Conservation (phyloP, 2,797 vertebrate species). For the Tokudaia tokunoshimensis region DNA sequence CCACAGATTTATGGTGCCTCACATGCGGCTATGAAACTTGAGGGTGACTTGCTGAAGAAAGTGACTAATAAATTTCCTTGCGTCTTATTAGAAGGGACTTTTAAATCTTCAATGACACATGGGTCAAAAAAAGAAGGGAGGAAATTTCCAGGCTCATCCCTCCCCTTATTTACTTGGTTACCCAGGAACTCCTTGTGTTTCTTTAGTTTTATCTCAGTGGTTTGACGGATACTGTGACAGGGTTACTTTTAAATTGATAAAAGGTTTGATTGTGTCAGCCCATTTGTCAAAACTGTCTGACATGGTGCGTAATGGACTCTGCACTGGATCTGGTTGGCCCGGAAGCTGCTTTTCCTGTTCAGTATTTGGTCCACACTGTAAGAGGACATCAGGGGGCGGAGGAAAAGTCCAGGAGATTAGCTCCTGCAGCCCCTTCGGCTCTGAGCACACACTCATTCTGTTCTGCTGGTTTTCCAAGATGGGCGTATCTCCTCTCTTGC, state of each 20-base stretch:
- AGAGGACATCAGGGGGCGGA: background rate
- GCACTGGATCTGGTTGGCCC: conserved; percentile 75
- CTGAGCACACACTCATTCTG: background rate
- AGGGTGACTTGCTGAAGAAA: conserved; percentile 61
- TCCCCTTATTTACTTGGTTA: conserved; percentile 85
- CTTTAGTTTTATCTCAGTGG: conserved; percentile 85
- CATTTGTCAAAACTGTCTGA: conserved; percentile 89
- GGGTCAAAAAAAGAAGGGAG: conserved; percentile 70
- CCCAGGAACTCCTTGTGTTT: conserved; percentile 85
- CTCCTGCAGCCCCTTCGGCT: background rate
- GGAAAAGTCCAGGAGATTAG: conserved; percentile 54
- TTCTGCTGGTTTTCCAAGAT: background rate
- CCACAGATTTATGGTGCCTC: conserved; percentile 37
- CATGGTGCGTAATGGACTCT: conserved; percentile 82
- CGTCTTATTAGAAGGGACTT: conserved; percentile 64
- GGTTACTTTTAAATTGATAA: conserved; percentile 90
- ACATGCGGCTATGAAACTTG: conserved; percentile 43
- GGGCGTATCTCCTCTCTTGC: background rate
- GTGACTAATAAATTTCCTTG: conserved; percentile 72
- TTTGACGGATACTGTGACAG: conserved; percentile 90
- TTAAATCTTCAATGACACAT: conserved; percentile 71
- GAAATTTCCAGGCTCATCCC: conserved; percentile 69
- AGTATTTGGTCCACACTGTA: background rate
- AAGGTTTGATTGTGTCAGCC: conserved; percentile 88
- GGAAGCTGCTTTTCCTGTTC: conserved; percentile 70